Base-by-base conservation (phyloP, 2,797 vertebrate genomes). In the Discoglossus pictus region DNA sequence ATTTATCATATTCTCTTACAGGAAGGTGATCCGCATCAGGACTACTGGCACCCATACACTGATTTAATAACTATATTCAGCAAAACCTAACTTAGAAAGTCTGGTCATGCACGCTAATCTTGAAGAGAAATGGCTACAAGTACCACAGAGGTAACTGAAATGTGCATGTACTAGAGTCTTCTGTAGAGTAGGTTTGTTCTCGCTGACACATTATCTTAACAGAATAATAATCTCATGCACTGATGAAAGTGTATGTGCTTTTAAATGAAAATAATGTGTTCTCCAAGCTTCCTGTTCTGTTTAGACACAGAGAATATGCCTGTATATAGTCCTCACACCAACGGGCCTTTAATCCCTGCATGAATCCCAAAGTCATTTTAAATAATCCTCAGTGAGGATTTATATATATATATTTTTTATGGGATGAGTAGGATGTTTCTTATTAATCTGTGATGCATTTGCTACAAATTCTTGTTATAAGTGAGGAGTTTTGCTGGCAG, bases 301-400 rank as follows among this genome's bases (percentile, higher is more conserved):
- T 56, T 56, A 56, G 11, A 56, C 25, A 31, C 27, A 17, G 7
- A 27, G 13, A 31, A 42, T 38, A 18, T 15, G 46, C 15, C 21
- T 24, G 2, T 21, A 40, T 39, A 15, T 10, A 27, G 39, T 31
- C 31, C 12, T 47, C 27, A 31, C 8, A 8, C 8, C 27, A 31
- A 4, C 8, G 27, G 27, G 53, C 43, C 40, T 42, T 10, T 16
- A 2, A 13, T 40, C 50, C 42, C 31, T 50, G 51, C 51, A 16
- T 54, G 11, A 43, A 31, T 13, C 42, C 59, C 68, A 58, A 64
- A 63, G 52, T 34, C 34, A 53, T 31, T n/a, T 38, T 51, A 40
- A 18, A 6, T 39, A 50, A 25, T 60, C 67, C 60, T 70, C 60
- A 63, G 3, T 70, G 68, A 70, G 68, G 68, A 60, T 18, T n/a